These are phyloP conservation scores for Lycia hirtaria DNA, from an alignment of 2,888 invertebrate species.

Conservation along the genomic window DNA sequence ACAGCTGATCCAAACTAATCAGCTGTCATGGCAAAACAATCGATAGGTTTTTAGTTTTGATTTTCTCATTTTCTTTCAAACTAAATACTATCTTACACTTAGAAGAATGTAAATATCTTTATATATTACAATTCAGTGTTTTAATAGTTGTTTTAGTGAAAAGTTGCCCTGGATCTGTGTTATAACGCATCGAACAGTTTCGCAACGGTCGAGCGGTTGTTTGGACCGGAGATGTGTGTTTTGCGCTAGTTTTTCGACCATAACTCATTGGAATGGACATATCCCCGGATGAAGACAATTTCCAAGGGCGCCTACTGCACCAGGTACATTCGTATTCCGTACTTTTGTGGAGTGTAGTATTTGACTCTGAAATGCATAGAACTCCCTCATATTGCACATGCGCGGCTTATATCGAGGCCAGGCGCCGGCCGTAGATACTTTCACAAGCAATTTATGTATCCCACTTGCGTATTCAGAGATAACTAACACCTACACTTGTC, in stretches of 20 bases:
- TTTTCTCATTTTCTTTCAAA: background rate
- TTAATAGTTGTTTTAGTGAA: slow-evolving; percentile 26
- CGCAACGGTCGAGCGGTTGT: slow-evolving; percentile 70
- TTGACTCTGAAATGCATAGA: slow-evolving; percentile 1
- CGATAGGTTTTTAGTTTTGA: slow-evolving; percentile 2
- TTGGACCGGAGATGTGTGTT: slow-evolving; percentile 64
- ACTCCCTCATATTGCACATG: slow-evolving; percentile 20
- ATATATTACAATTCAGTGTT: background rate
- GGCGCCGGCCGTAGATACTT: slow-evolving; percentile 9
- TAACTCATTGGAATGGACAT: slow-evolving; percentile 82
- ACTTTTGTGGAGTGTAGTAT: slow-evolving; percentile 1
- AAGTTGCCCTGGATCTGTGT: slow-evolving; percentile 1
- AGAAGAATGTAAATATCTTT: background rate
- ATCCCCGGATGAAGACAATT: slow-evolving; percentile 92
- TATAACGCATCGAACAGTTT: slow-evolving; percentile 25
- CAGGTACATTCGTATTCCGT: slow-evolving; percentile 79
- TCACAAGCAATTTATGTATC: slow-evolving; percentile 3
- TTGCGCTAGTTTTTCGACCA: slow-evolving; percentile 51
- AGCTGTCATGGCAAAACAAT: slow-evolving; percentile 26
- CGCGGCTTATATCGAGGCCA: slow-evolving; percentile 41
- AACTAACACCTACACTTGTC: background rate
- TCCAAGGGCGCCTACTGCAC: slow-evolving; percentile 91
- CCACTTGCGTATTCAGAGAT: background rate
- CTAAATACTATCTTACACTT: background rate
- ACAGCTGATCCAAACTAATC: background rate